Percentiles rank a stretch among this genome's conserved stretches.
These are phyloP conservation scores for Sphaerodactylus townsendi DNA, from an alignment of 2,113 vertebrate species.

Conservation along the genomic window DNA sequence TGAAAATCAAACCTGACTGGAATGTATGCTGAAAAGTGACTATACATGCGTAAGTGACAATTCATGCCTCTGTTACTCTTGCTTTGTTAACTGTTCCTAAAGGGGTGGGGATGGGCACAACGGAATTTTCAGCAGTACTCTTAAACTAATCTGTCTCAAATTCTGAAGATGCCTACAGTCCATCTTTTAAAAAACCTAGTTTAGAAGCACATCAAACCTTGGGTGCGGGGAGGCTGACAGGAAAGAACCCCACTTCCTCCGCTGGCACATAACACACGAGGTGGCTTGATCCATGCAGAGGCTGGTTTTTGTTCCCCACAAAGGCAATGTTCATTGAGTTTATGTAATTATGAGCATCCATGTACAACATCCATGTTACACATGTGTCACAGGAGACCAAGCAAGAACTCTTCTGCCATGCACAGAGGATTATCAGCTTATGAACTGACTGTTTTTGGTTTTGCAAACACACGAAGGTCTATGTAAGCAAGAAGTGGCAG, in stretches of 20 bases:
- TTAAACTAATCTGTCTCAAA: too few relatives aligned
- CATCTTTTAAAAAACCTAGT: not conserved
- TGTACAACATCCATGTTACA: not conserved
- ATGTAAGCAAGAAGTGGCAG: constrained; percentile 18
- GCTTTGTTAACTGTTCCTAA: not conserved
- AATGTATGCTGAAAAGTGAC: too few relatives aligned
- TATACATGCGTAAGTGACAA: too few relatives aligned
- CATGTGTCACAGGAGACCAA: not conserved
- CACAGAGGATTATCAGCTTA: not conserved
- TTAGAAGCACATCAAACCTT: not conserved
- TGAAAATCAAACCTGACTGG: too few relatives aligned
- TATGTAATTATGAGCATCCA: not conserved
- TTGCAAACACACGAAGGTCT: not conserved
- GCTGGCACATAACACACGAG: too few relatives aligned
- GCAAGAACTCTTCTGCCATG: not conserved
- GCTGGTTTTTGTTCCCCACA: not conserved
- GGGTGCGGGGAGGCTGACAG: too few relatives aligned
- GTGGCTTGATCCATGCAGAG: not conserved
- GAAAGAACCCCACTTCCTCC: too few relatives aligned
- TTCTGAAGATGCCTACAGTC: not conserved
- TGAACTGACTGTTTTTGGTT: not conserved
- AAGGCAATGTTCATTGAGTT: not conserved
- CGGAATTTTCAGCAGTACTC: not conserved
- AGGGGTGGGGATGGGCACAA: not conserved
- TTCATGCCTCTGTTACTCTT: not conserved